phyloP scores from a whole-genome alignment of 2,888 invertebrate species.

The Ichneumon xanthorius region DNA sequence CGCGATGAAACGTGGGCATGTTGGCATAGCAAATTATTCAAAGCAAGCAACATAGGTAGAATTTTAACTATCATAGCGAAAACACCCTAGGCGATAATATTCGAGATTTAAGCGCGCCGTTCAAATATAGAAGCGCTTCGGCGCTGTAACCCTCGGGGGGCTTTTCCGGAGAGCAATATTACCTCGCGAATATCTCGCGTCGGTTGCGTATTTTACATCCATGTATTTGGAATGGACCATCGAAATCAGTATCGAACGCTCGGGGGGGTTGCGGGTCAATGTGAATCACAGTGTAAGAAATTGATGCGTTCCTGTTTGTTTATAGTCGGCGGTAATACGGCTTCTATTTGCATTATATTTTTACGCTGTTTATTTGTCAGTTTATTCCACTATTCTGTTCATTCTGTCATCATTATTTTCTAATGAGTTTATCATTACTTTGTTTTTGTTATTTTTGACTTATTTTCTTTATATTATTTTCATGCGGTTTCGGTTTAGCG shows the following conservation, averaged over 20 bases:
- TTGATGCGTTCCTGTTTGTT: background rate
- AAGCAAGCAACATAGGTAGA: background rate
- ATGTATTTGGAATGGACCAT: background rate
- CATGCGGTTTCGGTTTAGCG: no score
- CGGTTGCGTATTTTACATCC: background rate
- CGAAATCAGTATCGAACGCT: background rate
- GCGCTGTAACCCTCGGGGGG: background rate
- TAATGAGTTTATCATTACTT: no score
- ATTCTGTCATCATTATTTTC: no score
- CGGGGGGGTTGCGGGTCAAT: background rate
- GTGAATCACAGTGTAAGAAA: background rate
- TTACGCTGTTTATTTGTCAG: no score
- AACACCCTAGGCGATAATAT: slow-evolving; percentile 7
- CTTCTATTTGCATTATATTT: background rate
- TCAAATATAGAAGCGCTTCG: background rate
- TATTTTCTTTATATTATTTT: no score
- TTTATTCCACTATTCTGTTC: no score
- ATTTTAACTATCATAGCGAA: background rate
- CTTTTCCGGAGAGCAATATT: background rate
- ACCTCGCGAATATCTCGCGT: background rate
- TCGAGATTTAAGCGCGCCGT: background rate
- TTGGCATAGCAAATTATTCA: background rate
- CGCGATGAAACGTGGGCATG: background rate
- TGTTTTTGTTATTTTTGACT: no score
- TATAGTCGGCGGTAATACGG: background rate